These are phyloP conservation scores for Ctenodactylus gundi DNA, from an alignment of 2,113 vertebrate genomes.

Conservation along the genomic window DNA sequence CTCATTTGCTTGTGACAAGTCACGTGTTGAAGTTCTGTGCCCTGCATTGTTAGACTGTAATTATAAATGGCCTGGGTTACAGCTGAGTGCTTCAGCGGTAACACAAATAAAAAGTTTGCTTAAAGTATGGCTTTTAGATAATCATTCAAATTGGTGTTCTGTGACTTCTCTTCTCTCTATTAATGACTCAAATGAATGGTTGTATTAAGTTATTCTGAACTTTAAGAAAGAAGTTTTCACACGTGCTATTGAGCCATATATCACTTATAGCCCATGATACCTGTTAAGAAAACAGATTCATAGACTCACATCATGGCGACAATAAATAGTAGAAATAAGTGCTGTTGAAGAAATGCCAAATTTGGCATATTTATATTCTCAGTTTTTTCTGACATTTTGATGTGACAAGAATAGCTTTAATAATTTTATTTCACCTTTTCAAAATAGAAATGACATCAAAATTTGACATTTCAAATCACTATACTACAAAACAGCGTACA, in stretches of 20 bases:
- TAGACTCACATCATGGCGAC: neutral
- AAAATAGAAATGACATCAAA: neutral
- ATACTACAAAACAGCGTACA: neutral
- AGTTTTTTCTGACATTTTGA: neutral
- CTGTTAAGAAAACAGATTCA: neutral
- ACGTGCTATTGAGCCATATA: no score
- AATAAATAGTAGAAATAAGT: neutral
- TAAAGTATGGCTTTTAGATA: neutral
- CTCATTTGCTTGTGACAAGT: neutral
- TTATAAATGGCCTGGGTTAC: no score
- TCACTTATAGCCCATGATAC: no score
- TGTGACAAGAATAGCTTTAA: neutral
- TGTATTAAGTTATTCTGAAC: neutral
- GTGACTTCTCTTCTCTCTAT: neutral
- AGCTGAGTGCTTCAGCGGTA: neutral
- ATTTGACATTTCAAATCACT: neutral
- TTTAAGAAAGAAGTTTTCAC: neutral
- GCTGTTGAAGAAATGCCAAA: neutral
- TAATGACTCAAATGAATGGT: neutral
- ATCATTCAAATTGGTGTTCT: neutral
- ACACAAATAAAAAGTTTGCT: neutral
- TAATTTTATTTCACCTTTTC: neutral
- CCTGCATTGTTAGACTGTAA: neutral
- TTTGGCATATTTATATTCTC: neutral
- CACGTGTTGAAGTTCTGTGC: neutral